phyloP scores from a whole-genome alignment of 1,140 invertebrate genomes.

The Argopecten irradians region DNA sequence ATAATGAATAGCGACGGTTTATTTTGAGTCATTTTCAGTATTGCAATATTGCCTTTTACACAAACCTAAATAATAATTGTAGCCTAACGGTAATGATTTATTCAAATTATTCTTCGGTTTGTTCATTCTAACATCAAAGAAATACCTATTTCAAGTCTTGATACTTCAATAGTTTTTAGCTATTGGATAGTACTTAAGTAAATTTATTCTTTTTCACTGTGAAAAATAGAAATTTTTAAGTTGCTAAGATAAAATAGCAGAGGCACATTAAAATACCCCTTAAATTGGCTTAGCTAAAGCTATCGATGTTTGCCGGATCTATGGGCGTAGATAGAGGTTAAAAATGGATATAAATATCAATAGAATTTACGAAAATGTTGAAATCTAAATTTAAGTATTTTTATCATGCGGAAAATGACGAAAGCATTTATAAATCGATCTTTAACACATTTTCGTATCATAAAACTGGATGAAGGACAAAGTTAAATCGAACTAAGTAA shows the following conservation, averaged over 20 bases:
- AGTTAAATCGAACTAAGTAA: background rate
- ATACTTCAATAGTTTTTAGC: background rate
- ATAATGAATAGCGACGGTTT: no score
- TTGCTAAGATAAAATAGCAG: background rate
- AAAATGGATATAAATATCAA: no score
- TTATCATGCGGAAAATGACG: no score
- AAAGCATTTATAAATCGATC: no score
- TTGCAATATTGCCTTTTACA: no score
- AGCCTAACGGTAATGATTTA: background rate
- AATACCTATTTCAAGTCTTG: background rate
- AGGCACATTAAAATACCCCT: background rate
- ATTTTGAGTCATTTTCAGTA: no score
- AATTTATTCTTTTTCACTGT: background rate
- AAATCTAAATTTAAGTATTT: no score
- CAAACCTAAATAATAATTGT: no score
- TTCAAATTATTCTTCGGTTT: background rate
- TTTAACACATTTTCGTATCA: no score
- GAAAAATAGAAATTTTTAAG: background rate
- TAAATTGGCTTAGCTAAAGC: background rate
- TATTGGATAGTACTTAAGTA: background rate
- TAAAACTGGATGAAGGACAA: no score
- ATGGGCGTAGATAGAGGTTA: background rate
- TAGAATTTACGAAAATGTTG: no score
- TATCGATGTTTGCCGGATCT: background rate
- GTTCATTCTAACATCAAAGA: background rate